These are phyloP conservation scores for Gymnarchus niloticus DNA, from an alignment of 2,113 vertebrate species.

Conservation along the genomic window DNA sequence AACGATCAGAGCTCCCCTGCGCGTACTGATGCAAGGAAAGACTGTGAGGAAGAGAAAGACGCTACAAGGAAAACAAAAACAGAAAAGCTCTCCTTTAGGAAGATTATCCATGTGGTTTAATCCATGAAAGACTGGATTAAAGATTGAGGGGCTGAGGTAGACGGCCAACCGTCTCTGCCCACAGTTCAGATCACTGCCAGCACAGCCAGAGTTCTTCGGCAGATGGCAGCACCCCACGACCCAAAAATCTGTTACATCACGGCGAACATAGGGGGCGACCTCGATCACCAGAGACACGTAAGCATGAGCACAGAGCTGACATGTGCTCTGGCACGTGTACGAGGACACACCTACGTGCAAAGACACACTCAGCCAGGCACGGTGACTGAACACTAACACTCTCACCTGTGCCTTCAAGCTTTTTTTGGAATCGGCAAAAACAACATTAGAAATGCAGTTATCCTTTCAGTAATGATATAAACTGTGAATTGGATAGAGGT, in stretches of 20 bases:
- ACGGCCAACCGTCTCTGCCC: neutral
- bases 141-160: neutral
- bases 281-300: neutral
- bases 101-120: neutral
- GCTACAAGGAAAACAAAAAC: no score
- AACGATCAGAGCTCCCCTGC: neutral
- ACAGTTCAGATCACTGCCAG: constrained; percentile 4
- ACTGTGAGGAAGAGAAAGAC: neutral
- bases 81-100: neutral
- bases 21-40: neutral
- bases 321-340: neutral
- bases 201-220: neutral
- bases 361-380: neutral
- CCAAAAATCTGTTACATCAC: constrained; percentile 15
- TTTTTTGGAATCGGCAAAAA: neutral
- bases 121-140: neutral
- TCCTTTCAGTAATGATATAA: neutral
- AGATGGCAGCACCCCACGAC: constrained; percentile 22
- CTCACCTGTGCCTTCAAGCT: no score
- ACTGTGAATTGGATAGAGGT: neutral
- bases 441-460: neutral
- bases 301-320: neutral
- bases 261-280: neutral
- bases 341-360: neutral
- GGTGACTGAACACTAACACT: no score